These are phyloP conservation scores for Heteractis magnifica DNA, from an alignment of 92 coral and sea anemone genomes.

Conservation along the genomic window DNA sequence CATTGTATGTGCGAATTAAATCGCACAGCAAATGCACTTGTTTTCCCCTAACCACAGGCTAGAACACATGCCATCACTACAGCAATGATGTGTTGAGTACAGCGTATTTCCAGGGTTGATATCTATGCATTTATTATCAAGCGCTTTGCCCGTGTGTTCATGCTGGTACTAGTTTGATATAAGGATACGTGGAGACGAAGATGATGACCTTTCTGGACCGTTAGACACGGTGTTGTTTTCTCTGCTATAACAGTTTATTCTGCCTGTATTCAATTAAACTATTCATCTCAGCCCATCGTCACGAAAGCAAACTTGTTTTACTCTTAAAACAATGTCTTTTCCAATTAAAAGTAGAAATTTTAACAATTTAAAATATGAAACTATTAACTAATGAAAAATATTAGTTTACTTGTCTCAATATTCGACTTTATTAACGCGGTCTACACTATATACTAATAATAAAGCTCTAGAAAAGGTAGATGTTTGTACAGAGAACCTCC, in stretches of 20 bases:
- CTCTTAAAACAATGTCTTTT: background rate
- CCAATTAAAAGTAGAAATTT: background rate
- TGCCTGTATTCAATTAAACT: background rate
- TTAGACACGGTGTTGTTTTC: background rate
- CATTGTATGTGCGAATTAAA: conserved; percentile 13
- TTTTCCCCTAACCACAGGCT: background rate
- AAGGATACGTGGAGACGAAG: background rate
- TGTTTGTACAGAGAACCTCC: background rate
- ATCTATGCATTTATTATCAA: no score
- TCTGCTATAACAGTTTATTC: background rate
- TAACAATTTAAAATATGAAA: background rate
- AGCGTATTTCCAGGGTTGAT: no score
- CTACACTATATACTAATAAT: background rate
- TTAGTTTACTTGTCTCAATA: background rate
- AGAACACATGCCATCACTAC: background rate
- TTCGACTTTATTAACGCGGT: background rate
- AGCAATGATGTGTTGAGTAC: background rate
- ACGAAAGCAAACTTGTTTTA: background rate
- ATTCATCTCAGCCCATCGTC: background rate
- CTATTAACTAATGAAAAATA: background rate
- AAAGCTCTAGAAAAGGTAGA: background rate
- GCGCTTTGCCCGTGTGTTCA: no score
- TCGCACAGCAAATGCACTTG: background rate
- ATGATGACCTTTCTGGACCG: conserved; percentile 8
- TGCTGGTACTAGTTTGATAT: no score